These are phyloP conservation scores for Aegotheles bennettii DNA, from an alignment of 2,113 vertebrate genomes.

Conservation along the genomic window DNA sequence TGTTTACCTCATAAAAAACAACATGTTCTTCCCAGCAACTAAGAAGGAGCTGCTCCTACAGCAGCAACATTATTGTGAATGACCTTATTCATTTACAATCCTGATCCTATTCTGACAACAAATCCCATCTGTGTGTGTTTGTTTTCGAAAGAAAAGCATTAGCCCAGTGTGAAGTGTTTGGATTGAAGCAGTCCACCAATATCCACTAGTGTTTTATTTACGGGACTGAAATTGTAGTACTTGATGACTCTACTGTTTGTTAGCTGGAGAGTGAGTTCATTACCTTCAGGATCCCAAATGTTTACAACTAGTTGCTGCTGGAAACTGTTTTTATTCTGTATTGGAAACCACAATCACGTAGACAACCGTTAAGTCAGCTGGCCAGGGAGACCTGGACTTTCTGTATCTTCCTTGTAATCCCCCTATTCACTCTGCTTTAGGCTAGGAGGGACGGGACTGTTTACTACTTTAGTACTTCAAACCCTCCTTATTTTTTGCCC, in stretches of 20 bases:
- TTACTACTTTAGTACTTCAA: background rate
- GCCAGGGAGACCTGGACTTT: background rate
- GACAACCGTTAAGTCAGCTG: background rate
- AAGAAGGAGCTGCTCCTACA: background rate
- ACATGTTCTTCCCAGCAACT: slow-evolving; percentile 14
- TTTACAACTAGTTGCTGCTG: slow-evolving; percentile 43
- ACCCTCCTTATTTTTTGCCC: background rate
- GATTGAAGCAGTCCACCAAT: background rate
- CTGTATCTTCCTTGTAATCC: background rate
- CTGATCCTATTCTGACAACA: slow-evolving; percentile 51
- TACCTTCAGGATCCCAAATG: slow-evolving; percentile 3
- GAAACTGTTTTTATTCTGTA: slow-evolving; percentile 46
- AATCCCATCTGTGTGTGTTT: slow-evolving; percentile 58
- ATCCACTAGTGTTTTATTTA: background rate
- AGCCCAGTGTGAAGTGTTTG: background rate
- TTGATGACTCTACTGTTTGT: slow-evolving; percentile 27
- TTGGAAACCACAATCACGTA: slow-evolving; percentile 26
- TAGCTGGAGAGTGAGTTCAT: slow-evolving; percentile 30
- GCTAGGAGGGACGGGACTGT: background rate
- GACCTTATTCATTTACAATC: slow-evolving; percentile 50
- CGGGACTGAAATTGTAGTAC: background rate
- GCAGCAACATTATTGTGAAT: slow-evolving; percentile 33
- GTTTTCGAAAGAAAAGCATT: slow-evolving; percentile 26
- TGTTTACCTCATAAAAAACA: slow-evolving; percentile 38
- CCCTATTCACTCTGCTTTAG: background rate